Conservation (phyloP, 2,113 vertebrate species). For the Corydoras sp. region DNA sequence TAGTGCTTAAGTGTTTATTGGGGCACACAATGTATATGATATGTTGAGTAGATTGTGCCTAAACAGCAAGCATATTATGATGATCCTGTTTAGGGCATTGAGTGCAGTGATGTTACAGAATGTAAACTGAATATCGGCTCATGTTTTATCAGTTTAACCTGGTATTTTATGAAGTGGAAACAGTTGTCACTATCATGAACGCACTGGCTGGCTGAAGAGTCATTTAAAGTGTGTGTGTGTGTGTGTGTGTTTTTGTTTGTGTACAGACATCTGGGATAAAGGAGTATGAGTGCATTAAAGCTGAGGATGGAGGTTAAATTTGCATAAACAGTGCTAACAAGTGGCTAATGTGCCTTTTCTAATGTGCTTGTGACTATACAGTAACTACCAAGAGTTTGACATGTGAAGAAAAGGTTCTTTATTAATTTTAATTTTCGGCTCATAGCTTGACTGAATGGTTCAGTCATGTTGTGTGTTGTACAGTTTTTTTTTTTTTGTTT, state of each 20-base stretch:
- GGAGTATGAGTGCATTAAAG: no score
- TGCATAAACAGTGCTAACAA: constrained; percentile 27
- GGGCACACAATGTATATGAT: no score
- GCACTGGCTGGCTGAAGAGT: no score
- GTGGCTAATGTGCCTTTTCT: constrained; percentile 46
- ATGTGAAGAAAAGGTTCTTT: constrained; percentile 28
- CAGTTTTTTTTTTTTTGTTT: constrained; percentile 20
- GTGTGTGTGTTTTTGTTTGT: background rate
- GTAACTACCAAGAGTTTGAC: constrained; percentile 21
- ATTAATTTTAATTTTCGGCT: constrained; percentile 16
- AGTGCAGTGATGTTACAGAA: no score
- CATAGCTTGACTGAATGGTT: constrained; percentile 3
- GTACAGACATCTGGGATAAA: background rate
- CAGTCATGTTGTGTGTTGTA: constrained; percentile 24
- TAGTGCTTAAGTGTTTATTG: no score
- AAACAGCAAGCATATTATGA: no score
- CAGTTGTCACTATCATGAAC: no score
- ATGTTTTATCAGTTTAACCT: no score
- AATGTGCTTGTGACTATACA: constrained; percentile 42
- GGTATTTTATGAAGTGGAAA: no score
- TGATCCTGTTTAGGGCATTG: no score
- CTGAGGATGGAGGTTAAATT: background rate
- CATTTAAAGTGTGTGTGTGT: background rate
- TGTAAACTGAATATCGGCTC: no score
- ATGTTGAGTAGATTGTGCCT: no score